A percentile compares a stretch with the other conserved stretches of the same genome.
phyloP scores from a whole-genome alignment of 2,113 vertebrate genomes.

The Chloropsis hardwickii region DNA sequence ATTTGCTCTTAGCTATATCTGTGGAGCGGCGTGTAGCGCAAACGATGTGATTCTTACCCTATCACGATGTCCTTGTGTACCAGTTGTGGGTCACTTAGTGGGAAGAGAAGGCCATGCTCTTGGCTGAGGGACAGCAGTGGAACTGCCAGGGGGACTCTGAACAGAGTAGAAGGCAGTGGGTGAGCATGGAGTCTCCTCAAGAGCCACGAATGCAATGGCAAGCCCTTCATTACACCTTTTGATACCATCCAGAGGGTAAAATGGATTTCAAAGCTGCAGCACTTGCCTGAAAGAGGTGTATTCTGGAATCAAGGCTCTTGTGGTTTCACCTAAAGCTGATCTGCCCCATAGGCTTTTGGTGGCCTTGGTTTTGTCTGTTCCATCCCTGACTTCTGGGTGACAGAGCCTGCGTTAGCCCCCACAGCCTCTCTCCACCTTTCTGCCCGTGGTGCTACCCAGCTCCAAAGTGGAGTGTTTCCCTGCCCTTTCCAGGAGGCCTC shows the following conservation, averaged over 20 bases:
- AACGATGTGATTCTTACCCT: accelerated
- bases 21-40: neutral
- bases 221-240: neutral
- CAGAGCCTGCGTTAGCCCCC: accelerated
- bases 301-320: neutral
- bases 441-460: neutral
- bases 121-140: neutral
- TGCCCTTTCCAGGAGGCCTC: neutral
- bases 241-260: neutral
- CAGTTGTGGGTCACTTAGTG: accelerated
- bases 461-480: neutral
- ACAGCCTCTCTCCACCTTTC: neutral
- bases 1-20: neutral
- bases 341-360: neutral
- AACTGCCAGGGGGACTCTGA: neutral
- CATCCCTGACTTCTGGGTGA: neutral
- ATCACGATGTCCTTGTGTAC: neutral
- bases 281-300: neutral
- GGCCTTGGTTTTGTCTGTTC: neutral
- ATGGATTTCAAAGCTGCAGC: neutral
- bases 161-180: neutral
- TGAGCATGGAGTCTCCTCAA: neutral
- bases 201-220: neutral
- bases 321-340: neutral
- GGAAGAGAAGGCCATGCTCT: neutral